phyloP scores from a whole-genome alignment of 2,797 vertebrate species.

The Geotrypetes seraphini region DNA sequence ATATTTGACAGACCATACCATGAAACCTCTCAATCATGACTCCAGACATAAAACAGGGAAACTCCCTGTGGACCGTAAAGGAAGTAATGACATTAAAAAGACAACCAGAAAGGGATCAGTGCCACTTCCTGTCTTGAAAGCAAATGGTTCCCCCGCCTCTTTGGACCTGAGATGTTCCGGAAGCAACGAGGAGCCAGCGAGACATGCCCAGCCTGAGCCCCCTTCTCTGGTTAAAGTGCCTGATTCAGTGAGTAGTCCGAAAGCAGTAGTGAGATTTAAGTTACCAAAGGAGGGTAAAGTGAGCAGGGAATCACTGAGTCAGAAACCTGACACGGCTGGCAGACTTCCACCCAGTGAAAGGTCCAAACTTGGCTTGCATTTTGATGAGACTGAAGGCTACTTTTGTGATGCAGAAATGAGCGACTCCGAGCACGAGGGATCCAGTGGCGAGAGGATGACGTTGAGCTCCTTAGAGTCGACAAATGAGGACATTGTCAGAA shows the following conservation, averaged over 20 bases:
- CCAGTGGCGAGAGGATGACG: conserved; percentile 54
- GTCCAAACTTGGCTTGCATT: conserved; percentile 49
- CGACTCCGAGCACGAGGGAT: conserved; percentile 64
- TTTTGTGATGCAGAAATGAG: conserved; percentile 88
- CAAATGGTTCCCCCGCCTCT: conserved; percentile 65
- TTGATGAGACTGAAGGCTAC: conserved; percentile 81
- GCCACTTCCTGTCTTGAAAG: conserved; percentile 63
- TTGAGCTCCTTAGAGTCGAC: conserved; percentile 69
- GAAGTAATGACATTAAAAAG: conserved; percentile 42
- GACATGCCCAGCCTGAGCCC: conserved; percentile 31
- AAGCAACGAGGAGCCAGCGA: conserved; percentile 36
- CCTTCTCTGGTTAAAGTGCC: conserved; percentile 57
- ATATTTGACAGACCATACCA: conserved; percentile 30
- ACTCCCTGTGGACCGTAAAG: conserved; percentile 43
- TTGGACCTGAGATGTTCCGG: conserved; percentile 39
- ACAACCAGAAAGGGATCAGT: conserved; percentile 49
- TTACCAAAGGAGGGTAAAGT: conserved; percentile 67
- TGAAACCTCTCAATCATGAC: conserved; percentile 38
- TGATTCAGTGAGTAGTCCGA: conserved; percentile 51
- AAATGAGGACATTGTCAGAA: conserved; percentile 80
- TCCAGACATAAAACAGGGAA: conserved; percentile 49
- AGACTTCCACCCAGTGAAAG: conserved; percentile 25
- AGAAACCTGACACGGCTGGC: conserved; percentile 32
- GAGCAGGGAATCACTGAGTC: conserved; percentile 41
- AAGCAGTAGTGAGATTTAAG: conserved; percentile 57